Evolutionary conservation across 2,797 vertebrate species (phyloP), one percentile per base, ranked within the genome.

Genomic region (Acrossocheilus wenchowensis): DNA sequence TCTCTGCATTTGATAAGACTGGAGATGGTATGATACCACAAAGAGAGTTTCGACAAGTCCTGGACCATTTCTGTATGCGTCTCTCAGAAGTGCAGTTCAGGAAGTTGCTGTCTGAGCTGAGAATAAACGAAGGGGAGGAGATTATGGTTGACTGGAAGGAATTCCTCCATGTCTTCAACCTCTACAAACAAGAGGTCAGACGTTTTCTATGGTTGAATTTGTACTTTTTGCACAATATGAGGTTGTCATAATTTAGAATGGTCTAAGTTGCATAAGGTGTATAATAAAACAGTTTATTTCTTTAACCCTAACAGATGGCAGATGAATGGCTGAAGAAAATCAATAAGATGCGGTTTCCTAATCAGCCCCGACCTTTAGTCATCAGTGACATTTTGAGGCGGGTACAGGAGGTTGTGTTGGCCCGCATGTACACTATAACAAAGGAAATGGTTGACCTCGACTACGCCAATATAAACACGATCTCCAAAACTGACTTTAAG

Each of bases 401-500:
- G 4, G 90, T 93, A 21, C 92, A 85, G 72, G 92, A 93, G 69
- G 92, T 92, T 0, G 92, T 93, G 74, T 52, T 89, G 0, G 86
- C 92, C 78, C 92, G 83, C n/a, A 92, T 93, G 84, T 87, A 91
- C 2, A 62, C 87, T 45, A 86, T 95, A 45, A 68, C 90, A 68
- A 89, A 91, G 69, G 94, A 95, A 2, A 93, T 96, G 48, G 86
- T 92, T 88, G 92, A 92, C 68, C 89, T 90, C 0, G 93, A 95
- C 90, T 93, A 89, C 10, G 82, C 85, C 21, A 93, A 91, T 72
- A 90, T 85, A 5, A 88, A 84, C 6, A 84, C 82, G 0, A 66
- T 92, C 78, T 92, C 94, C 15, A 94, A 93, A 87, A 92, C 95
- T 0, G 89, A 95, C 84, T 96, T 96, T 88, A 92, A 93, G 83